Base-by-base conservation (phyloP, 1,140 invertebrate genomes). In the Caenorhabditis remanei region DNA sequence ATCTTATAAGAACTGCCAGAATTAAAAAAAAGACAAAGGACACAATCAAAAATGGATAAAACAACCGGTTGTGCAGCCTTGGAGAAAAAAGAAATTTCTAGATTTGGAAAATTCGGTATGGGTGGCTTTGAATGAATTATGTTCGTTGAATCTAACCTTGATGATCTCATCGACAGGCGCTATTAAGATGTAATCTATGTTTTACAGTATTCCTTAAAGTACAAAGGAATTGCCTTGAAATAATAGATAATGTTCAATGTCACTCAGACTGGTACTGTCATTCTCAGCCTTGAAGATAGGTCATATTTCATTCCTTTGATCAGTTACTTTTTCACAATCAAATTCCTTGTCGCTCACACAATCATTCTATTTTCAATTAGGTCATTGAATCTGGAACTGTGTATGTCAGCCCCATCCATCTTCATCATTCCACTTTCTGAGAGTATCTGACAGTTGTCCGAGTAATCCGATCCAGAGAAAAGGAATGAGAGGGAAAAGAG, bases 401-500 rank as follows among this genome's bases (percentile, higher is more conserved):
- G 71, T 24, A 19, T 79, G 21, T 53, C 71, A 50, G 71, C 40
- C 71, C 19, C 71, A 79, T 79, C 40, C n/a, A 79, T 79, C 71
- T 79, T 79, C 71, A 11, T 79, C 71, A 50, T 53, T 79, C 71
- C 71, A 50, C 13, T 79, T 79, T 79, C 71, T 79, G n/a, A 79
- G 71, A 79, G 71, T 79, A 79, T 79, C 46, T 71, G 40, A 43
- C 65, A 43, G 19, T 71, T 79, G n/a, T 24, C n/a, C 13, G 3
- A 24, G 46, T 79, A 79, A 79, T 79, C 46, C 71, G 53, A 48
- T 79, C 65, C 65, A 71, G n/a, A 43, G 41, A 41, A 46, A 5
- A 5, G 46, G 65, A 46, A 14, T 14, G 19, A 58, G 19, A 58
- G 24, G 61, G 61, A 71, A 21, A 50, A 50, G 46, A 40, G 71